Evolutionary conservation across 2,113 vertebrate species (phyloP).

Genomic region (Desmodus rotundus): DNA sequence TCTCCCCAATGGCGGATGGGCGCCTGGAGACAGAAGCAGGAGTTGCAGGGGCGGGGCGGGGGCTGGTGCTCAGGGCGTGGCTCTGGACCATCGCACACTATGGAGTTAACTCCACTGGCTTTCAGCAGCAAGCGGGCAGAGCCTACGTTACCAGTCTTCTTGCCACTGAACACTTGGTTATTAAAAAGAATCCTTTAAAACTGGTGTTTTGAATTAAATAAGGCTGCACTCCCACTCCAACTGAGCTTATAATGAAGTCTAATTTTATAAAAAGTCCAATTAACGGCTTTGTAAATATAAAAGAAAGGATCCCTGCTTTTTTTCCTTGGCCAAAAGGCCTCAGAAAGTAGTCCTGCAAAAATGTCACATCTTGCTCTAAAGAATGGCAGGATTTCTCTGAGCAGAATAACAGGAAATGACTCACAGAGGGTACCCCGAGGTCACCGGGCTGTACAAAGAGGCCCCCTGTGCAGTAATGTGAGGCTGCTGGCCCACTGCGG

Average conservation of each 20-base stretch:
- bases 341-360: conserved; percentile 51
- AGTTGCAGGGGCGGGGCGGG: background rate
- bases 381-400: conserved; percentile 66
- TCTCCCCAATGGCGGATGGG: background rate
- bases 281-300: conserved; percentile 77
- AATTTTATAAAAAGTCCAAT: conserved; percentile 79
- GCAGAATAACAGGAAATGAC: conserved; percentile 79
- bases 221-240: conserved; percentile 41
- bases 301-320: conserved; percentile 34
- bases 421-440: conserved; percentile 65
- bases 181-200: conserved; percentile 39
- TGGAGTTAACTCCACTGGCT: background rate
- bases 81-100: background rate
- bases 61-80: background rate
- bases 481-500: background rate
- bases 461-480: background rate
- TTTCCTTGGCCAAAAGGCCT: conserved; percentile 54
- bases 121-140: background rate
- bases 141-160: background rate
- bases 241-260: conserved; percentile 70
- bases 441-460: conserved; percentile 15
- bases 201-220: conserved; percentile 56
- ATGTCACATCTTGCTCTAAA: conserved; percentile 64
- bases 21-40: background rate
- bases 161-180: background rate